phyloP scores from a whole-genome alignment of 53 echinoderm and acorn worm genomes.

The Actinopyga echinites region DNA sequence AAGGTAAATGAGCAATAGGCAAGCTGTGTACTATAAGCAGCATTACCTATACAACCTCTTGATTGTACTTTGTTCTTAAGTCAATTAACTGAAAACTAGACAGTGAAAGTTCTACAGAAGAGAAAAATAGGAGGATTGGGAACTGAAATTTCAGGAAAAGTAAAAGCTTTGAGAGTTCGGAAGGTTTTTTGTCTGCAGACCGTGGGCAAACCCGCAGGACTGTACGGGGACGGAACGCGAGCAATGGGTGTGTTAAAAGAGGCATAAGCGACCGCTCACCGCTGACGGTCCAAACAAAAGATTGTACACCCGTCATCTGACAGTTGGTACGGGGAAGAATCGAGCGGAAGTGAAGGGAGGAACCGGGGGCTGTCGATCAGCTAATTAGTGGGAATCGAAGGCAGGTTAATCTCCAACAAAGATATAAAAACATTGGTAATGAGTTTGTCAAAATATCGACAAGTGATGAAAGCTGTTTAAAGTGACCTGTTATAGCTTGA shows the following conservation, averaged over 20 bases:
- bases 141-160: neutral
- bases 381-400: conserved; percentile 9
- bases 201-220: conserved; percentile 1
- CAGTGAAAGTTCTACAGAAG: neutral
- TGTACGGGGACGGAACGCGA: neutral
- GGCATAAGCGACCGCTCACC: conserved; percentile 15
- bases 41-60: neutral
- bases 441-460: too few species aligned
- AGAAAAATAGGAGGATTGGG: neutral
- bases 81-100: conserved; percentile 25
- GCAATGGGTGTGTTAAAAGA: neutral
- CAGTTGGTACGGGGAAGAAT: neutral
- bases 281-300: conserved; percentile 35
- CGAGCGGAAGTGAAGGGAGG: too few species aligned
- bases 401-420: conserved; percentile 11
- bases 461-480: too few species aligned
- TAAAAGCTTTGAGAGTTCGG: neutral
- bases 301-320: conserved; percentile 21
- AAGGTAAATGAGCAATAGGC: too few species aligned
- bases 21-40: too few species aligned
- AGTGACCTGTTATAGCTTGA: too few species aligned
- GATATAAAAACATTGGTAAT: neutral
- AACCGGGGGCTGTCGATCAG: conserved; percentile 15
- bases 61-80: conserved; percentile 42
- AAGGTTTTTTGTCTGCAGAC: conserved; percentile 12